phyloP scores from a whole-genome alignment of 2,888 invertebrate species.

The Lycia hirtaria region DNA sequence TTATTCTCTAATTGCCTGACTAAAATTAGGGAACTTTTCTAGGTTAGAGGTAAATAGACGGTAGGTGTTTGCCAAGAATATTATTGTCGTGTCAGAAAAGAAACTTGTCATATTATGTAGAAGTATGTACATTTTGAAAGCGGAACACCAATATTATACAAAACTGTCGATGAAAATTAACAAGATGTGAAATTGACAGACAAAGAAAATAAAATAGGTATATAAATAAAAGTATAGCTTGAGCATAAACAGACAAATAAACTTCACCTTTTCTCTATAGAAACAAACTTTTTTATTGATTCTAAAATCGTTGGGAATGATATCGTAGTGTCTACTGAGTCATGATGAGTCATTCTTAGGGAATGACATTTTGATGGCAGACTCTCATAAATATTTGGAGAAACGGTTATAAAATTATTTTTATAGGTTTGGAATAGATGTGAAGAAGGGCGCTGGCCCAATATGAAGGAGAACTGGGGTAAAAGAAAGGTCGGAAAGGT shows the following conservation, averaged over 20 bases:
- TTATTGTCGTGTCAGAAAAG: conserved; percentile 8
- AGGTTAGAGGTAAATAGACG: conserved; percentile 32
- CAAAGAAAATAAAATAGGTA: background rate
- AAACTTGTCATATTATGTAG: conserved; percentile 8
- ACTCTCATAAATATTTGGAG: conserved; percentile 39
- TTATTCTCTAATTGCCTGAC: conserved; percentile 35
- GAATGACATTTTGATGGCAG: conserved; percentile 39
- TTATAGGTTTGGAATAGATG: conserved; percentile 30
- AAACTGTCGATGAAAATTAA: background rate
- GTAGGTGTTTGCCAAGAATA: conserved; percentile 24
- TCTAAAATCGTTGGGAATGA: conserved; percentile 27
- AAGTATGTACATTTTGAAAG: background rate
- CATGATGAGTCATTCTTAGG: conserved; percentile 39
- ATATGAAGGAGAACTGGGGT: conserved; percentile 8
- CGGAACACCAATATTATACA: background rate
- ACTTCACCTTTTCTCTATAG: background rate
- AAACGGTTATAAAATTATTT: conserved; percentile 23
- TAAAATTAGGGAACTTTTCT: conserved; percentile 37
- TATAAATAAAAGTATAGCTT: too few species aligned
- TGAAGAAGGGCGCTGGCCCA: conserved; percentile 20
- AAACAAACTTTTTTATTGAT: conserved; percentile 20
- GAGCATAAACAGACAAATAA: conserved; percentile 5
- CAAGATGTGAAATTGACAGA: background rate
- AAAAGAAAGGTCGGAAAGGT: conserved; percentile 8
- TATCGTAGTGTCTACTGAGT: conserved; percentile 35